Conservation (phyloP, 2,113 vertebrate species). For the Oceanites oceanicus region DNA sequence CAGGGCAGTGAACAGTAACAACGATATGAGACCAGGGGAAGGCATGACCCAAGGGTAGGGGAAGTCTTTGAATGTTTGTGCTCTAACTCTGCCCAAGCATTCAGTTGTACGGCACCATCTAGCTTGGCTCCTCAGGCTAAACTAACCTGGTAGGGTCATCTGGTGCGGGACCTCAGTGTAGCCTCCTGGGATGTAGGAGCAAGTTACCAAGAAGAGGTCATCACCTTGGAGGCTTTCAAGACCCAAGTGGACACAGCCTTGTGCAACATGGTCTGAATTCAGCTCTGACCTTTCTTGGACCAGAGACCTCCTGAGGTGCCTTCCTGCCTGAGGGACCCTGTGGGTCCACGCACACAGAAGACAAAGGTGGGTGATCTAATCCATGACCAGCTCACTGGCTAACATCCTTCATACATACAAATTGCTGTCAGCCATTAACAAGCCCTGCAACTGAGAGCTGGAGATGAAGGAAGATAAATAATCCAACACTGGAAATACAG, state of each 20-base stretch:
- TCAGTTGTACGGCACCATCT: neutral
- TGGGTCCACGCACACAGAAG: neutral
- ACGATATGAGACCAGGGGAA: neutral
- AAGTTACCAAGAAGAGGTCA: neutral
- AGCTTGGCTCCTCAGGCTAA: neutral
- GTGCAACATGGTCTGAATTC: neutral
- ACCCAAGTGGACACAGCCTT: neutral
- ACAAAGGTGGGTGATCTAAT: neutral
- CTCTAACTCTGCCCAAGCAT: neutral
- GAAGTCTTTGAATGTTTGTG: neutral
- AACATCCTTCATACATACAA: neutral
- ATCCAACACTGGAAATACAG: neutral
- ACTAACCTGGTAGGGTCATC: neutral
- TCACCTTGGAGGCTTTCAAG: neutral
- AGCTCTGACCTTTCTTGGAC: neutral
- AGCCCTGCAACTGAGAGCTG: neutral
- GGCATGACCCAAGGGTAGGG: neutral
- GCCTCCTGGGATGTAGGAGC: neutral
- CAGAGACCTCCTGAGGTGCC: neutral
- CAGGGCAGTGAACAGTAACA: neutral
- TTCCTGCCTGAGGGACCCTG: neutral
- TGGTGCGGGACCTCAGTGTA: neutral
- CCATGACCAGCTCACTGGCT: neutral
- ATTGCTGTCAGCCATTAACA: neutral
- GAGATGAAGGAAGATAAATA: neutral